Evolutionary conservation across 2,113 vertebrate species (phyloP).

Genomic region (Mugil cephalus): DNA sequence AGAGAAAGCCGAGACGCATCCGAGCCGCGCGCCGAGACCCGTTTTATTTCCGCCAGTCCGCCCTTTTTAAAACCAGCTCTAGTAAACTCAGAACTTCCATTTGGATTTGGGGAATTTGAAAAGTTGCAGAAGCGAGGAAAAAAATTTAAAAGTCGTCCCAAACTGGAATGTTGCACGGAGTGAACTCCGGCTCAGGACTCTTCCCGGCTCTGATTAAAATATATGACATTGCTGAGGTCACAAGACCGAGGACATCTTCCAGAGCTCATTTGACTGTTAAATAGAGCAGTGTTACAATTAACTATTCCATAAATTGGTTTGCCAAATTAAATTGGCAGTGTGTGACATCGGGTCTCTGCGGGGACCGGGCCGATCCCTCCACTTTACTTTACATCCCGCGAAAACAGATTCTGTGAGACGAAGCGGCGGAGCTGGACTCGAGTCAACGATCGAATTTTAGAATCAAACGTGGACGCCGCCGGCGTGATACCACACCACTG

Average conservation of each 20-base stretch:
- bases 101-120: conserved; percentile 1
- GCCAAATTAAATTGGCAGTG: conserved; percentile 76
- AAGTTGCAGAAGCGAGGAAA: background rate
- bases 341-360: conserved; percentile 64
- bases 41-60: conserved; percentile 52
- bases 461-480: conserved; percentile 6
- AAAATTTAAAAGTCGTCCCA: background rate
- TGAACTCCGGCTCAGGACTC: conserved; percentile 22
- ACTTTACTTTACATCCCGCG: conserved; percentile 34
- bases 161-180: background rate
- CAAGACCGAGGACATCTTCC: conserved; percentile 64
- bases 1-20: conserved; percentile 66
- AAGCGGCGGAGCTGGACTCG: conserved; percentile 21
- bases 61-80: conserved; percentile 32
- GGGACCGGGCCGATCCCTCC: conserved; percentile 44
- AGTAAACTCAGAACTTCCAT: conserved; percentile 14
- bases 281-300: conserved; percentile 80
- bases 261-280: conserved; percentile 80
- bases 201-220: conserved; percentile 39
- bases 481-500: background rate
- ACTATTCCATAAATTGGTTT: conserved; percentile 78
- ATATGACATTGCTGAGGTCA: conserved; percentile 73
- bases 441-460: conserved; percentile 23
- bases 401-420: conserved; percentile 52
- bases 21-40: conserved; percentile 36